A percentile compares a stretch with the other conserved stretches of the same genome.
Evolutionary conservation across 1,140 invertebrate genomes (phyloP).

Genomic region (Tenebrio molitor): DNA sequence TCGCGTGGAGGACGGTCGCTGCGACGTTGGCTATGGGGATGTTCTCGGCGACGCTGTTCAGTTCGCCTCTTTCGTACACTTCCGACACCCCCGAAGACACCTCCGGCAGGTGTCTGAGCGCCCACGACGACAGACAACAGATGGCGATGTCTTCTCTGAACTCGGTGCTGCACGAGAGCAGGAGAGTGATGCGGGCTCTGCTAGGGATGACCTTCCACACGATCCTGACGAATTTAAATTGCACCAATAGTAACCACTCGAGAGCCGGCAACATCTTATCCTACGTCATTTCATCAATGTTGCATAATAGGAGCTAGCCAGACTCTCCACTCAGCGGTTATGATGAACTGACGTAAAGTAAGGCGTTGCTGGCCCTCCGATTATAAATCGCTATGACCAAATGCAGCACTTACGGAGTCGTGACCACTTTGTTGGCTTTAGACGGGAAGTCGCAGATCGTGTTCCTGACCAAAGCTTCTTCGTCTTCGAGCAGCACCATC

Average conservation of each 20-base stretch:
- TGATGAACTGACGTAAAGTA: no score
- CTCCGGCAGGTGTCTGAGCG: conserved; percentile 55
- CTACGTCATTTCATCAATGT: no score
- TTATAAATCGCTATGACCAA: no score
- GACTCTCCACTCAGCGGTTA: no score
- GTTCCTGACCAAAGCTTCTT: conserved; percentile 59
- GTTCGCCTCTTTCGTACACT: conserved; percentile 58
- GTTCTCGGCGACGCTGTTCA: conserved; percentile 59
- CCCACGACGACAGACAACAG: conserved; percentile 56
- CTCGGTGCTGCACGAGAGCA: conserved; percentile 47
- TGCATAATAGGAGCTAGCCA: no score
- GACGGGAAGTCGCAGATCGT: conserved; percentile 54
- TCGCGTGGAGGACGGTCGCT: conserved; percentile 49
- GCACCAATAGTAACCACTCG: no score
- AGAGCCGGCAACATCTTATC: no score
- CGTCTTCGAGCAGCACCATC: conserved; percentile 61
- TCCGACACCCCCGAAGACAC: conserved; percentile 44
- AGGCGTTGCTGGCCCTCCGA: no score
- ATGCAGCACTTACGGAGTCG: background rate
- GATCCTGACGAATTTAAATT: background rate
- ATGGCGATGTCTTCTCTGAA: conserved; percentile 53
- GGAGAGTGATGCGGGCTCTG: conserved; percentile 55
- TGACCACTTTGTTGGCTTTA: background rate
- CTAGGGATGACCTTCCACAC: conserved; percentile 55
- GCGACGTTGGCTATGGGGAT: conserved; percentile 53